A percentile compares a stretch with the other conserved stretches of the same genome.
phyloP scores from a whole-genome alignment of 2,797 vertebrate genomes.

The Margarornis squamiger region DNA sequence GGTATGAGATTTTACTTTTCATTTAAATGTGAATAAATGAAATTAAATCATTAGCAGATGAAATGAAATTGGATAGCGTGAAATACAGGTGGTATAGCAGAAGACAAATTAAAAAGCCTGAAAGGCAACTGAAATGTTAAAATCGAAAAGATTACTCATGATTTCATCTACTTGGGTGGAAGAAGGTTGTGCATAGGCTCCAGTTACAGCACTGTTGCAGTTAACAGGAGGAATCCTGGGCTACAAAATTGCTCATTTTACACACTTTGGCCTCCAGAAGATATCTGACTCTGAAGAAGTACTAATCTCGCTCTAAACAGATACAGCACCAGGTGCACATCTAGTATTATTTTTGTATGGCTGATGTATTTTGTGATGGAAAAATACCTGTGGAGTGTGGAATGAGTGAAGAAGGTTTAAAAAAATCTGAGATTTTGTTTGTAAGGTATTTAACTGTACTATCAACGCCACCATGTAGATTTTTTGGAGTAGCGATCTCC shows the following conservation, averaged over 20 bases:
- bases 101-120: not conserved
- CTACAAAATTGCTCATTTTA: not conserved
- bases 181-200: not conserved
- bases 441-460: not conserved
- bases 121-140: not conserved
- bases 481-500: not conserved
- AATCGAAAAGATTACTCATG: not conserved
- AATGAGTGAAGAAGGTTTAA: not conserved
- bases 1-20: not conserved
- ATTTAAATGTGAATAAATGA: not conserved
- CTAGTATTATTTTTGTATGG: not conserved
- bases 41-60: not conserved
- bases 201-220: not conserved
- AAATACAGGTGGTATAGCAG: not conserved
- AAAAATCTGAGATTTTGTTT: not conserved
- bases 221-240: not conserved
- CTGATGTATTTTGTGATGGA: not conserved
- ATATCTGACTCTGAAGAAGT: not conserved
- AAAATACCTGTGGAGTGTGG: not conserved
- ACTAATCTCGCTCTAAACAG: not conserved
- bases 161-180: not conserved
- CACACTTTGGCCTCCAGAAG: not conserved
- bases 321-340: not conserved
- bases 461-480: not conserved
- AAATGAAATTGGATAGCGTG: not conserved